Base-by-base conservation (phyloP, 2,888 invertebrate genomes). In the Sinhomidia bicolor region DNA sequence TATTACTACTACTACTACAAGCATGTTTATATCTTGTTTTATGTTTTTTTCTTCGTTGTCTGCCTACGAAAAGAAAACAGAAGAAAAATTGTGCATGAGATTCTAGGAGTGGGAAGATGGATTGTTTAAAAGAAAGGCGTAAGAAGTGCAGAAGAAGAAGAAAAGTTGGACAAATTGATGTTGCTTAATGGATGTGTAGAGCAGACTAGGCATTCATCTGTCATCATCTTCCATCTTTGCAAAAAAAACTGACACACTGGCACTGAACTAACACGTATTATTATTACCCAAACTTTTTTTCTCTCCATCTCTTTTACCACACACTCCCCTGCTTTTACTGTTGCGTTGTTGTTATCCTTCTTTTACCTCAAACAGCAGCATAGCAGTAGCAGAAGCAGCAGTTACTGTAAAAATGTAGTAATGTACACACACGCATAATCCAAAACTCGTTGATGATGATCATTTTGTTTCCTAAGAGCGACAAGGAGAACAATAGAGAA, bases 101-200 rank as follows among this genome's bases (percentile, higher is more conserved):
- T 32, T 62, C 62, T n/a, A 32, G 62, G 10, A 17, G 62, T 32
- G 32, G 32, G 32, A 68, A 68, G 71, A 71, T 44, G 71, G 44
- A 71, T 44, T 71, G 71, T 44, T 71, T 68, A 68, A 17, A 65
- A 65, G 62, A 65, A 60, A 14, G 51, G 51, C 51, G n/a, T n/a
- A n/a, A n/a, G n/a, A n/a, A 47, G 47, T 47, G n/a, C 3, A 41
- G 23, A 20, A 23, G 32, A 54, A 12, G 26, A 68, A 47, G 23
- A 80, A 68, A 44, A 82, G 68, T 68, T 68, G 71, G 85, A 85
- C 68, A 85, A 79, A 85, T 85, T 85, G 85, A 85, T 85, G 54
- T 71, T 85, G 44, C 79, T 79, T 85, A 85, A 85, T 85, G 85
- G 85, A 79, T 62, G 71, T 44, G 71, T 32, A 36, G 71, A 68